A percentile compares a stretch with the other conserved stretches of the same genome.
Evolutionary conservation across 2,113 vertebrate genomes (phyloP).

Genomic region (Oxyura jamaicensis): DNA sequence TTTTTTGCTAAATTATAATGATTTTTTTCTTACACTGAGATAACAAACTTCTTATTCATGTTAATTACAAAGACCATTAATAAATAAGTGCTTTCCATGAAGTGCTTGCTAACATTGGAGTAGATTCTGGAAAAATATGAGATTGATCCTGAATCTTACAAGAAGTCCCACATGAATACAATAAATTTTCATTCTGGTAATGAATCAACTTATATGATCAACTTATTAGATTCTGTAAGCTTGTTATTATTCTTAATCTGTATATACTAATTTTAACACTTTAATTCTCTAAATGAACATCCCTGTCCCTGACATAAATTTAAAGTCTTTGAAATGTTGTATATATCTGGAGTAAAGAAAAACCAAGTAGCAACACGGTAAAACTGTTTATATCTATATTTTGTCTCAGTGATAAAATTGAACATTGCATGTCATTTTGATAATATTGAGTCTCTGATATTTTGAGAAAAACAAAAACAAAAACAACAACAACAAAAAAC

Average conservation of each 20-base stretch:
- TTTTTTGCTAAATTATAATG: background rate
- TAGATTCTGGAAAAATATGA: background rate
- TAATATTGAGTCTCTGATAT: background rate
- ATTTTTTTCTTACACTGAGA: background rate
- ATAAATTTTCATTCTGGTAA: background rate
- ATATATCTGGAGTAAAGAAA: background rate
- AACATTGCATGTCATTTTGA: background rate
- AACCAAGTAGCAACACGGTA: background rate
- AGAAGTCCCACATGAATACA: background rate
- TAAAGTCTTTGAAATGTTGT: background rate
- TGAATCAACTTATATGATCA: background rate
- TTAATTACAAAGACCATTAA: background rate
- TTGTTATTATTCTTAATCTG: background rate
- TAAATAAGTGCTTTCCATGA: background rate
- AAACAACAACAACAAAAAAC: accelerated
- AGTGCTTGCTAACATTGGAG: background rate
- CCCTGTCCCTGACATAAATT: background rate
- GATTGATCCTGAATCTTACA: background rate
- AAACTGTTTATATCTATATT: background rate
- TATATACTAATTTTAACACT: background rate
- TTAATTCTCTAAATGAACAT: background rate
- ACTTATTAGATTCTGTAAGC: background rate
- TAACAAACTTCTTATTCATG: background rate
- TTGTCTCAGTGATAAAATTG: background rate
- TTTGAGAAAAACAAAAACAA: background rate